phyloP scores from a whole-genome alignment of 2,888 invertebrate species.

The Andrena chrysosceles region DNA sequence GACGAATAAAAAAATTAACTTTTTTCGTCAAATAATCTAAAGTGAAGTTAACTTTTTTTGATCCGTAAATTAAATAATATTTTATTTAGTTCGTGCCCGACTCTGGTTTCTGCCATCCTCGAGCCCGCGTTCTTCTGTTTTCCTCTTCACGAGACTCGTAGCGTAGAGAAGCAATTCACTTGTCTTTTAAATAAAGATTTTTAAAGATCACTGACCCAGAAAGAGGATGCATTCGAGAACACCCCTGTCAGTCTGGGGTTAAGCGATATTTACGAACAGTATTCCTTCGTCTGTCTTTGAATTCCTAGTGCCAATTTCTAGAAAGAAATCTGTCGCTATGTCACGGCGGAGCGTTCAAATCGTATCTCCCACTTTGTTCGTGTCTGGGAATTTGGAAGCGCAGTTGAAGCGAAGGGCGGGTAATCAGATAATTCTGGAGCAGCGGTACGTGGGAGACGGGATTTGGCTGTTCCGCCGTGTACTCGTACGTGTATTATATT shows the following conservation, averaged over 20 bases:
- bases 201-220: neutral
- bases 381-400: neutral
- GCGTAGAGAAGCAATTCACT: too few species aligned
- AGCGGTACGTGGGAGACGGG: neutral
- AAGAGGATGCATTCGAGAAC: neutral
- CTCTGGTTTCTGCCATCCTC: too few species aligned
- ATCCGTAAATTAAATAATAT: too few species aligned
- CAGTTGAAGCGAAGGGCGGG: neutral
- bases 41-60: too few species aligned
- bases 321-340: conserved; percentile 58
- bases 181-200: neutral
- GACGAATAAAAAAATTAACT: too few species aligned
- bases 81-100: too few species aligned
- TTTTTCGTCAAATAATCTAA: too few species aligned
- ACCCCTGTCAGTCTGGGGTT: conserved; percentile 36
- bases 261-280: conserved; percentile 78
- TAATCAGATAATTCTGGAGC: neutral
- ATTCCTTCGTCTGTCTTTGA: conserved; percentile 76
- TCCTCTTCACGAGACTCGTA: too few species aligned
- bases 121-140: neutral
- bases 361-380: neutral
- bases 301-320: conserved; percentile 80
- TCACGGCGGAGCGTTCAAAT: conserved; percentile 1
- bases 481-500: conserved; percentile 61
- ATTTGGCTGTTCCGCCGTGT: conserved; percentile 28